A percentile compares a stretch with the other conserved stretches of the same genome.
phyloP scores from a whole-genome alignment of 2,797 vertebrate genomes.

The Megaceryle alcyon region DNA sequence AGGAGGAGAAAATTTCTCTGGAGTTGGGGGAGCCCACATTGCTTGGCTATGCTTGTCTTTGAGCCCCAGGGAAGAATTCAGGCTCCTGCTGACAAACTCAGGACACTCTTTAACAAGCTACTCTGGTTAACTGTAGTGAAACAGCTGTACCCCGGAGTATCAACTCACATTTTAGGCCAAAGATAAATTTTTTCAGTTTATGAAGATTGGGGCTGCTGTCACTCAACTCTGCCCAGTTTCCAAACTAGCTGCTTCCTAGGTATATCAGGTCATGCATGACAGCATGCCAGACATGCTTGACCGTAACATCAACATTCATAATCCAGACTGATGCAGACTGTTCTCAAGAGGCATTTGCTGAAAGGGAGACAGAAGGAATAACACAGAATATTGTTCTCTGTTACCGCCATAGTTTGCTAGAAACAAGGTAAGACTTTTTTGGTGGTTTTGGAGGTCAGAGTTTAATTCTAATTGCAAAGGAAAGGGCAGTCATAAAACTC shows the following conservation, averaged over 20 bases:
- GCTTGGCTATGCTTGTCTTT: neutral
- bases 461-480: neutral
- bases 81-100: fast-evolving
- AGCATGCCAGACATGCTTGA: neutral
- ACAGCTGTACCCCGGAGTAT: neutral
- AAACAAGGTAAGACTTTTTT: neutral
- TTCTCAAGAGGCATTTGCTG: neutral
- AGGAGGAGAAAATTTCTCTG: neutral
- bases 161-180: neutral
- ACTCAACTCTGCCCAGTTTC: neutral
- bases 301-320: neutral
- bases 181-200: neutral
- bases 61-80: neutral
- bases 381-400: neutral
- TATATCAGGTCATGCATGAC: neutral
- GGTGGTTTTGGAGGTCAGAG: neutral
- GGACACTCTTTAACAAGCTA: neutral
- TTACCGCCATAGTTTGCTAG: neutral
- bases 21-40: fast-evolving
- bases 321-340: neutral
- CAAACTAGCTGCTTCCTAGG: neutral
- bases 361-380: neutral
- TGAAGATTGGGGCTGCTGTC: neutral
- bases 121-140: neutral
- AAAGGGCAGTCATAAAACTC: neutral